These are phyloP conservation scores for Calameuta idolon DNA, from an alignment of 2,888 invertebrate species.

Conservation along the genomic window DNA sequence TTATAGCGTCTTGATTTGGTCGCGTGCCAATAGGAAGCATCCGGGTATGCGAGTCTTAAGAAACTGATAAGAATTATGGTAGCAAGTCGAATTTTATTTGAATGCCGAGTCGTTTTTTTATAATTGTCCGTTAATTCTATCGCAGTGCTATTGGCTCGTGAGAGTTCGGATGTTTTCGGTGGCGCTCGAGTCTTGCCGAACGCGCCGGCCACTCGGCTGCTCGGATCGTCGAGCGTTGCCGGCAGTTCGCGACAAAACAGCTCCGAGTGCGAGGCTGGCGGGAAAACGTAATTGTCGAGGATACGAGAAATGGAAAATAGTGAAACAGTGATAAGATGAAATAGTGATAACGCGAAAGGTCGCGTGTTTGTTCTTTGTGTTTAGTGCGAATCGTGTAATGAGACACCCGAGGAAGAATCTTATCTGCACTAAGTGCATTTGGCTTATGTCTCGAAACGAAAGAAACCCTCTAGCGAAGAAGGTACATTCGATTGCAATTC, in stretches of 20 bases:
- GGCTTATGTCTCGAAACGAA: background rate
- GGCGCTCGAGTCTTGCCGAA: constrained; percentile 55
- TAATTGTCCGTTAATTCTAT: background rate
- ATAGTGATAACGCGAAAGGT: background rate
- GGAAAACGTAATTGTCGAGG: background rate
- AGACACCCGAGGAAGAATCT: background rate
- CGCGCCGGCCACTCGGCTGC: constrained; percentile 47
- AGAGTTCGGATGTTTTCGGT: constrained; percentile 36
- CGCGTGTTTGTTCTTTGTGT: background rate
- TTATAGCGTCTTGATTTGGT: background rate
- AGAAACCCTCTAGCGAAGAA: background rate
- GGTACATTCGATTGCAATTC: background rate
- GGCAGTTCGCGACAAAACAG: constrained; percentile 63
- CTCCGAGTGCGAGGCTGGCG: constrained; percentile 32
- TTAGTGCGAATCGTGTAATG: background rate
- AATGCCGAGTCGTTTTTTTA: background rate
- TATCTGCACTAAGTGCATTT: background rate
- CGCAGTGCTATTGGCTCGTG: background rate
- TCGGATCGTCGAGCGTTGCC: constrained; percentile 50
- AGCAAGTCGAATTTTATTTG: background rate
- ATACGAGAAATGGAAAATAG: background rate
- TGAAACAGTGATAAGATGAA: background rate
- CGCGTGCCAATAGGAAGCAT: background rate
- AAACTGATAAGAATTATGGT: background rate
- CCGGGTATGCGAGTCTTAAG: background rate